Base-by-base conservation (phyloP, 2,113 vertebrate species). In the Periophthalmus modestus region DNA sequence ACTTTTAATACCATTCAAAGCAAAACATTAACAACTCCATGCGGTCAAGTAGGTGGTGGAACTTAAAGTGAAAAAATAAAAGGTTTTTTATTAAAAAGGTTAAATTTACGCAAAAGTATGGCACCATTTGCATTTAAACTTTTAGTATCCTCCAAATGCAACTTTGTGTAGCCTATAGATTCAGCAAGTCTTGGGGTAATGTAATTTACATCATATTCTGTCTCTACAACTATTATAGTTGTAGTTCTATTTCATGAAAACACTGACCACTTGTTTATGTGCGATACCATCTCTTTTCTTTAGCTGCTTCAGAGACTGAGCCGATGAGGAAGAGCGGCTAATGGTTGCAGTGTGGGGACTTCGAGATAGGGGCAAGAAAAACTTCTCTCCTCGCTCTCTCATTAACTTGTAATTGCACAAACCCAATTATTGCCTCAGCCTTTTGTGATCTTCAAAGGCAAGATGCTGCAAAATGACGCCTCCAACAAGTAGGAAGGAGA, bases 401-500 rank as follows among this genome's bases (percentile, higher is more conserved):
- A 91, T 94, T 93, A 94, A 88, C 89, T 62, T 71, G 89, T 92
- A 89, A 92, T 89, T 91, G 89, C 91, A 93, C 91, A 88, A 94
- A 93, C 87, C 87, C 88, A 94, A 93, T 94, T 94, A 94, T 92
- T 92, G 86, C 91, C 89, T 89, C 89, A 85, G 89, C 88, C 89
- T 90, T 92, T 92, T 92, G 91, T 93, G 92, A 92, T 93, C 90
- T 94, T 94, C 92, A 93, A 93, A 94, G 91, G 80, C 83, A 78
- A 91, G 91, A 91, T 85, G 85, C 80, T 84, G 89, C 91, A 90
- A 93, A 93, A 88, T 85, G 92, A 91, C 89, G 86, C 83, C 82
- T 47, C 82, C 34, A 90, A 91, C 88, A 87, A 89, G 88, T 85
- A 77, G 73, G 68, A 87, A 10, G 78, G 81, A 47, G 85, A 86